Evolutionary conservation across 2,888 invertebrate genomes (phyloP).

Genomic region (Leptinotarsa tumamoca): DNA sequence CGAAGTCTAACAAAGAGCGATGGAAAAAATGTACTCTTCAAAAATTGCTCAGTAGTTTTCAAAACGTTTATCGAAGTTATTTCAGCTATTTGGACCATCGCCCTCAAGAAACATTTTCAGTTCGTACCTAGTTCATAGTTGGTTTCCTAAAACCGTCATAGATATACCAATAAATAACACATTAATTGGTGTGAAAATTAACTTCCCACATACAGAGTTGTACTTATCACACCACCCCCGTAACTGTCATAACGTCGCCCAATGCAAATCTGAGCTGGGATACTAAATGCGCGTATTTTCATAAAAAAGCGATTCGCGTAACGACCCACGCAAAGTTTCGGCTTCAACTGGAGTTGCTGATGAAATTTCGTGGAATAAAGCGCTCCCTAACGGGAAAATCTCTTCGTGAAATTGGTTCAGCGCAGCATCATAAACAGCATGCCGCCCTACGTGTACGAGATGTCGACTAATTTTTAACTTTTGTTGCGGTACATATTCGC

Average conservation of each 20-base stretch:
- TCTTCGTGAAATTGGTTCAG: conserved; percentile 42
- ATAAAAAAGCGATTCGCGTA: conserved; percentile 22
- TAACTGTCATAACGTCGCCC: conserved; percentile 7
- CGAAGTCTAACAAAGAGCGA: too few species aligned
- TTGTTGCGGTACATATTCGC: conserved; percentile 6
- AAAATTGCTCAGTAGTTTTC: too few species aligned
- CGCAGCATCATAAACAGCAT: conserved; percentile 41
- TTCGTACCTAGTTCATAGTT: conserved; percentile 7
- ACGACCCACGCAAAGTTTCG: conserved; percentile 34
- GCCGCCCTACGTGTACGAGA: conserved; percentile 24
- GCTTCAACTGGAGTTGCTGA: conserved; percentile 34
- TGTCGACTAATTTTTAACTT: conserved; percentile 33
- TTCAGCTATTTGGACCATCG: too few species aligned
- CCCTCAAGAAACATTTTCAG: not conserved
- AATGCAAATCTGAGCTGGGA: conserved; percentile 10
- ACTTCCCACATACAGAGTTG: not conserved
- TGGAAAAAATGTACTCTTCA: too few species aligned
- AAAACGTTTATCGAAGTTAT: too few species aligned
- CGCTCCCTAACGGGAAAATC: conserved; percentile 47
- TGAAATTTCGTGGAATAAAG: conserved; percentile 41
- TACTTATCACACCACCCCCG: conserved; percentile 27
- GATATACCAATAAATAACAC: not conserved
- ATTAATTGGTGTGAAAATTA: not conserved
- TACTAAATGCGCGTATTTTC: conserved; percentile 29
- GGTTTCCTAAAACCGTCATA: not conserved